Conservation (phyloP, 2,888 invertebrate species). For the Pseudoips prasinana region DNA sequence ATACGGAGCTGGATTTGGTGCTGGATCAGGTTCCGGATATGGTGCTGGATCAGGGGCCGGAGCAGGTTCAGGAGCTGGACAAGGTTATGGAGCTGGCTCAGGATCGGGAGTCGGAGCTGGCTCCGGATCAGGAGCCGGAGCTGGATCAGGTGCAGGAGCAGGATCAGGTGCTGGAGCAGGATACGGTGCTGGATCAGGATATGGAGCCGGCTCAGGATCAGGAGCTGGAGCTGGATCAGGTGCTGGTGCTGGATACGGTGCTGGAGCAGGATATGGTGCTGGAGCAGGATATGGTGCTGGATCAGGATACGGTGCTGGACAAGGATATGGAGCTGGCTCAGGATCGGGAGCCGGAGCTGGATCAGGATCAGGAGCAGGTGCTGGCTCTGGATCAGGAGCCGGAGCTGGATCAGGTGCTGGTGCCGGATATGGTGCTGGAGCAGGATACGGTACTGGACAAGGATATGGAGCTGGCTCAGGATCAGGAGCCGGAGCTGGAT, state of each 20-base stretch:
- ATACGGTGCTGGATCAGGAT: background rate
- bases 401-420: background rate
- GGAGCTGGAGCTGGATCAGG: background rate
- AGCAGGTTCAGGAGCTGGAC: background rate
- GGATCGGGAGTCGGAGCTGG: too few species aligned
- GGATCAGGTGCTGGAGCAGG: too few species aligned
- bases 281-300: background rate
- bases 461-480: background rate
- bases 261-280: background rate
- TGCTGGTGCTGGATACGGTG: background rate
- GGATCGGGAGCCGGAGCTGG: background rate
- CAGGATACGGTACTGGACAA: background rate
- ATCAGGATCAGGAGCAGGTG: too few species aligned
- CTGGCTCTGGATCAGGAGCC: too few species aligned
- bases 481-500: background rate
- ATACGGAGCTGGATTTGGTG: background rate
- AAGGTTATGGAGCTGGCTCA: too few species aligned
- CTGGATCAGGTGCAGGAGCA: too few species aligned
- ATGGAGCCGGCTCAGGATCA: too few species aligned
- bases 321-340: background rate
- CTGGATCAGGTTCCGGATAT: background rate
- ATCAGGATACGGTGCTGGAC: background rate
- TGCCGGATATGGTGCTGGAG: background rate
- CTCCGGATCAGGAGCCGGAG: too few species aligned
- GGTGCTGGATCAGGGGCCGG: background rate